These are phyloP conservation scores for Griposia aprilina DNA, from an alignment of 2,888 invertebrate genomes.

Conservation along the genomic window DNA sequence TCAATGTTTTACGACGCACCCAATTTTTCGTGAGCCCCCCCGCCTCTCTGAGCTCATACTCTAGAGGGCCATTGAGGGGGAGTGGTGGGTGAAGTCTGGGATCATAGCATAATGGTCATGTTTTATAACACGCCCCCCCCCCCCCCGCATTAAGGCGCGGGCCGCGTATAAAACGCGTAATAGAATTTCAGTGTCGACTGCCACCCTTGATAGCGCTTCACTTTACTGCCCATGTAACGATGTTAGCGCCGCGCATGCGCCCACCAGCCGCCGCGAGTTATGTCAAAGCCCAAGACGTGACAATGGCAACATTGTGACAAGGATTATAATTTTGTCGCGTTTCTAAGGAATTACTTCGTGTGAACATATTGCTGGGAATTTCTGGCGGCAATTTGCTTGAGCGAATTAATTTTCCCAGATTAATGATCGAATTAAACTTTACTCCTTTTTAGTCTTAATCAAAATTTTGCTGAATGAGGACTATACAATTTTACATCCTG, in stretches of 20 bases:
- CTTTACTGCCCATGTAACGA: slow-evolving; percentile 86
- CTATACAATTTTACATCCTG: slow-evolving; percentile 21
- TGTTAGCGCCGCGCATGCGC: slow-evolving; percentile 87
- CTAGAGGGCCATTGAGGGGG: slow-evolving; percentile 67
- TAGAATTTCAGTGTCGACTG: slow-evolving; percentile 88
- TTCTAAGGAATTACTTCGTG: slow-evolving; percentile 66
- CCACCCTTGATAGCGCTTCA: slow-evolving; percentile 77
- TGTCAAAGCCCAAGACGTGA: slow-evolving; percentile 74
- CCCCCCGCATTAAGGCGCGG: slow-evolving; percentile 83
- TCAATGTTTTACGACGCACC: slow-evolving; percentile 81
- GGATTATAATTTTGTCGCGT: slow-evolving; percentile 72
- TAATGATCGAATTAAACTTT: slow-evolving; percentile 57
- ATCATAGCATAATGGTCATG: slow-evolving; percentile 84
- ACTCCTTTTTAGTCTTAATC: slow-evolving; percentile 53
- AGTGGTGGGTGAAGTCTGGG: slow-evolving; percentile 77
- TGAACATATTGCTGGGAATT: slow-evolving; percentile 59
- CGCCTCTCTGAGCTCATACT: slow-evolving; percentile 69
- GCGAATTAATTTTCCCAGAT: slow-evolving; percentile 59
- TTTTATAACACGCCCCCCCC: slow-evolving; percentile 84
- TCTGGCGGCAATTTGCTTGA: slow-evolving; percentile 43
- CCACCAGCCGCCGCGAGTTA: slow-evolving; percentile 72
- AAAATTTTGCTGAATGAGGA: slow-evolving; percentile 48
- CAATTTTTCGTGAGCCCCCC: slow-evolving; percentile 73
- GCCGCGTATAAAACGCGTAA: slow-evolving; percentile 89
- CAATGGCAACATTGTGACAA: slow-evolving; percentile 73